A percentile compares a stretch with the other conserved stretches of the same genome.
Evolutionary conservation across 2,888 invertebrate species (phyloP).

Genomic region (Erpobdella octoculata): DNA sequence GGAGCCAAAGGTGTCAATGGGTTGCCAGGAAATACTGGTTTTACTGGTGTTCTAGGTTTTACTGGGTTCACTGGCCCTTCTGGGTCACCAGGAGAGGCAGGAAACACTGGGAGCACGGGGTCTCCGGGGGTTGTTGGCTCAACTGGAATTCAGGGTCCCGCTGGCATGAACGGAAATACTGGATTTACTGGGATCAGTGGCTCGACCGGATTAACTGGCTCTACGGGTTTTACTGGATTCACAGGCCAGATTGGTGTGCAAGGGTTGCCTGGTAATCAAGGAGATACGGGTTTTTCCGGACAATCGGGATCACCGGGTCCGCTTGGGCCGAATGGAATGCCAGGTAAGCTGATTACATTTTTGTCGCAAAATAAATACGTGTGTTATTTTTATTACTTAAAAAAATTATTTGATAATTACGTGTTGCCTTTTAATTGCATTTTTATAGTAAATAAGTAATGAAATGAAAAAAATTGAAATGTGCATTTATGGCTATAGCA

Average conservation of each 20-base stretch:
- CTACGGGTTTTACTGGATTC: slow-evolving; percentile 40
- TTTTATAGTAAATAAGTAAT: too few relatives aligned
- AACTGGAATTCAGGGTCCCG: slow-evolving; percentile 15
- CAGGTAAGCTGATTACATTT: too few relatives aligned
- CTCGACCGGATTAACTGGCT: background rate
- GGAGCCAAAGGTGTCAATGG: slow-evolving; percentile 28
- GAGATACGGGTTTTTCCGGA: background rate
- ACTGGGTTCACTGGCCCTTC: slow-evolving; percentile 4
- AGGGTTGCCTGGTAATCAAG: background rate
- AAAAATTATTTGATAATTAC: background rate
- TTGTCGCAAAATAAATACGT: too few relatives aligned
- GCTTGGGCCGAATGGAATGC: background rate
- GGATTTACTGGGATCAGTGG: slow-evolving; percentile 28
- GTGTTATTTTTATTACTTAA: background rate
- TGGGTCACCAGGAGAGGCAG: slow-evolving; percentile 3
- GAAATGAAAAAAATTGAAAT: too few relatives aligned
- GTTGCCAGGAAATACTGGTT: slow-evolving; percentile 24
- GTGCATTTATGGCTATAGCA: too few relatives aligned
- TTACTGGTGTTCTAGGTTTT: slow-evolving; percentile 1
- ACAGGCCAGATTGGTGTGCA: slow-evolving; percentile 38
- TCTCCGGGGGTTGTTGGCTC: background rate
- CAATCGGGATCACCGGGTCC: slow-evolving; percentile 5
- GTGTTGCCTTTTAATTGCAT: background rate
- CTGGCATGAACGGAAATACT: slow-evolving; percentile 11
- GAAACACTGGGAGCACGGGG: slow-evolving; percentile 3